A percentile compares a stretch with the other conserved stretches of the same genome.
Evolutionary conservation across 2,888 invertebrate genomes (phyloP).

Genomic region (Teleiodes luculella): DNA sequence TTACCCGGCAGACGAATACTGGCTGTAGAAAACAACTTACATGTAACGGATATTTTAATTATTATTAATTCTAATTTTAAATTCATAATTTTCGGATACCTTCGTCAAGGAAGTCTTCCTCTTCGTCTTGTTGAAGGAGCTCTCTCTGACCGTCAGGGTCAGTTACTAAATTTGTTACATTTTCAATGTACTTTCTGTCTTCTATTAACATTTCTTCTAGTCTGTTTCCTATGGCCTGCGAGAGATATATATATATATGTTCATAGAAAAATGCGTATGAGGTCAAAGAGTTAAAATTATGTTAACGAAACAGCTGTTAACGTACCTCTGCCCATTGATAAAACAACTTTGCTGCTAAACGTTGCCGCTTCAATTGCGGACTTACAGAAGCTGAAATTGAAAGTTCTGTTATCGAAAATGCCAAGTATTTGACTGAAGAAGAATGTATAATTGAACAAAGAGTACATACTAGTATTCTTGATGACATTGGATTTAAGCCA

Average conservation of each 20-base stretch:
- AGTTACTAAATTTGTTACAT: slow-evolving; percentile 81
- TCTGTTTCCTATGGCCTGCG: slow-evolving; percentile 87
- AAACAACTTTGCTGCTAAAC: slow-evolving; percentile 97
- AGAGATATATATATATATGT: slow-evolving; percentile 13
- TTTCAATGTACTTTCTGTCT: slow-evolving; percentile 85
- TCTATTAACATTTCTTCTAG: slow-evolving; percentile 93
- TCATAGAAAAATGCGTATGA: too few species aligned
- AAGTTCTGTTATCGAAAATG: too few species aligned
- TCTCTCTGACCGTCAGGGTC: slow-evolving; percentile 90
- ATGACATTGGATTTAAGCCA: slow-evolving; percentile 93
- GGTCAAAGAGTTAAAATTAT: too few species aligned
- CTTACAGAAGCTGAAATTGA: slow-evolving; percentile 60
- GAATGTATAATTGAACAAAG: not conserved
- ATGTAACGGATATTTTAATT: not conserved
- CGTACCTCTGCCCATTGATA: slow-evolving; percentile 96
- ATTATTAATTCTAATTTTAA: not conserved
- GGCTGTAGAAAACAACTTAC: slow-evolving; percentile 57
- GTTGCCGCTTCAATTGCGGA: slow-evolving; percentile 65
- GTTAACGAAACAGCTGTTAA: not conserved
- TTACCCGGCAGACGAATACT: slow-evolving; percentile 80
- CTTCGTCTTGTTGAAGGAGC: slow-evolving; percentile 89
- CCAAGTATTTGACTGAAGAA: too few species aligned
- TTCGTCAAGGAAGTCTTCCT: slow-evolving; percentile 99
- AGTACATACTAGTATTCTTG: slow-evolving; percentile 56
- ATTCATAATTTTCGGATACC: slow-evolving; percentile 68